These are phyloP conservation scores for Rutpela maculata DNA, from an alignment of 2,888 invertebrate genomes.

Conservation along the genomic window DNA sequence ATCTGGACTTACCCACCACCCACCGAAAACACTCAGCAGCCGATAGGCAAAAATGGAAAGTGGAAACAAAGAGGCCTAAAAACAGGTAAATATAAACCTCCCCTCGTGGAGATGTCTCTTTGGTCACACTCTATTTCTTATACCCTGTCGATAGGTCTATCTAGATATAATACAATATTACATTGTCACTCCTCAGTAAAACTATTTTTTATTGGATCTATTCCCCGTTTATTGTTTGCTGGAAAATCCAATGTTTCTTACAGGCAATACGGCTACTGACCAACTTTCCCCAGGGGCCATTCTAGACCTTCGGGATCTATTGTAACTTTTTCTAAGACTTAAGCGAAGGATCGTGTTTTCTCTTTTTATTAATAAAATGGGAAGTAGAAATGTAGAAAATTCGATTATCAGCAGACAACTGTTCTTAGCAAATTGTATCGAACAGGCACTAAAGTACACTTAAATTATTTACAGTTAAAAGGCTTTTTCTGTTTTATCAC, in stretches of 20 bases:
- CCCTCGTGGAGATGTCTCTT: no score
- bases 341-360: constrained; percentile 13
- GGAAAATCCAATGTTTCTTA: constrained; percentile 16
- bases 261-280: not conserved
- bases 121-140: no score
- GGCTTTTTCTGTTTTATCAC: not conserved
- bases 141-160: no score
- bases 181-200: not conserved
- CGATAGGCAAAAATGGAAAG: no score
- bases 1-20: no score
- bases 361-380: not conserved
- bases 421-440: not conserved
- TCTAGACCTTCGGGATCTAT: constrained; percentile 3
- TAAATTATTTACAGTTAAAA: not conserved
- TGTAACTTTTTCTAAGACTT: constrained; percentile 19
- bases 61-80: no score
- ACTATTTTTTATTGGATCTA: constrained; percentile 20
- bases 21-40: no score
- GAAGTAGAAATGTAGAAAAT: constrained; percentile 8
- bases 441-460: not conserved
- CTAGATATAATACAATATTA: no score
- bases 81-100: no score
- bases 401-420: constrained; percentile 5
- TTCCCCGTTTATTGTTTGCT: constrained; percentile 29
- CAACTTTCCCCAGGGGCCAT: constrained; percentile 14